Evolutionary conservation across 2,888 invertebrate genomes (phyloP), one percentile per base, ranked within the genome.

Genomic region (Oxytorus armatus): DNA sequence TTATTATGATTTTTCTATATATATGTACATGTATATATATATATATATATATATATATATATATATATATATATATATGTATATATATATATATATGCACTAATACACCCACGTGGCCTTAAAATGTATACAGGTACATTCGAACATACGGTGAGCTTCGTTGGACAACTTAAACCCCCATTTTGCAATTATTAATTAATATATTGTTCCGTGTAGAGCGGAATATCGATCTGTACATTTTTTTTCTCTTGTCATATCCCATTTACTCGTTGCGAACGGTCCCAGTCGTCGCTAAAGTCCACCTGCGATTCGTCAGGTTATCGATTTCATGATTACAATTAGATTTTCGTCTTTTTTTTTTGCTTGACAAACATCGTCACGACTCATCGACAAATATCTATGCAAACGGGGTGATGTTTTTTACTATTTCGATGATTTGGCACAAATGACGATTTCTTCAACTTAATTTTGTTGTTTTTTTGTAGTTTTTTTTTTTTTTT

Each of bases 61-160:
- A 8, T 14, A 51, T 68, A 39, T 18, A 36, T 57, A 25, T 42
- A 77, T 70, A 59, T 25, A 25, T n/a, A 10, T 49, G 18, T 25
- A 49, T 49, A 65, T 65, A 21, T 47, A 65, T 33, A 55, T 25
- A 65, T 81, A 70, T 69, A 75, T 81, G 70, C 70, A 75, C 47
- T 68, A 63, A 63, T 69, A 68, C 73, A 78, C 61, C 55, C 69
- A 39, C 44, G 49, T 39, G 44, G 16, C 68, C 59, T 74, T 69
- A 74, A 68, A 79, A 69, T 25, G 63, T 68, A 69, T 55, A 79
- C 68, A 74, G 68, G 68, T 74, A 63, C 77, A 59, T 49, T 73
- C 25, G 55, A 73, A 73, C 49, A 42, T 4, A 59, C 63, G 66
- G n/a, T 61, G 23, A 61, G 53, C n/a, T 47, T 55, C 14, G 57